Conservation (phyloP, 2,113 vertebrate species). For the Tragelaphus scriptus region DNA sequence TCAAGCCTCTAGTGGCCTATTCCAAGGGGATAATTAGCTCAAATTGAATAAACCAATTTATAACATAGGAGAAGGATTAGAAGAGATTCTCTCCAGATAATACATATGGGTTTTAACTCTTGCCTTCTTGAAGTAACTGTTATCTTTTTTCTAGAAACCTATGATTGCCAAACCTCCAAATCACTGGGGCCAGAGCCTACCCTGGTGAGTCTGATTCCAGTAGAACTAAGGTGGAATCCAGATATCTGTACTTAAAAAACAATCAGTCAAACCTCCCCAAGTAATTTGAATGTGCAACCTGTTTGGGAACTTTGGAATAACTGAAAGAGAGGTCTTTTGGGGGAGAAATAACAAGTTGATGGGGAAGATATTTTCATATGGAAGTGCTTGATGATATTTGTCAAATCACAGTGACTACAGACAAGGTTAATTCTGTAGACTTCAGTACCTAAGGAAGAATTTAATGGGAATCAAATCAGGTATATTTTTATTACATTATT, state of each 20-base stretch:
- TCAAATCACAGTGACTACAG: neutral
- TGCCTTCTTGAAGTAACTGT: neutral
- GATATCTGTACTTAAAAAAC: neutral
- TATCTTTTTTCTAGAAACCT: neutral
- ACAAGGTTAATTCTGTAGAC: conserved; percentile 1
- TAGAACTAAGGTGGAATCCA: neutral
- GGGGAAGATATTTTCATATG: neutral
- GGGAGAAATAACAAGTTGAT: neutral
- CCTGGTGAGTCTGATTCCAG: neutral
- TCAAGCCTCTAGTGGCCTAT: neutral
- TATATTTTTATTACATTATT: neutral
- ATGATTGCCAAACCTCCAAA: neutral
- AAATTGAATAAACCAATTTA: conserved; percentile 6
- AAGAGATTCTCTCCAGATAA: neutral
- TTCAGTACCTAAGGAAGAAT: neutral
- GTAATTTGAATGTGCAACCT: neutral
- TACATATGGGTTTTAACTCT: conserved; percentile 5
- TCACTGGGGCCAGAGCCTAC: neutral
- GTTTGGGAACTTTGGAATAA: neutral
- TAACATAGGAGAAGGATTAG: neutral
- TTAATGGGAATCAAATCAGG: neutral
- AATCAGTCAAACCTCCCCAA: neutral
- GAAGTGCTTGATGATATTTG: neutral
- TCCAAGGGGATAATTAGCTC: neutral
- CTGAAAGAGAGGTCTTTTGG: neutral